Evolutionary conservation across 2,113 vertebrate species (phyloP), one percentile per base, ranked within the genome.

Genomic region (Chaenocephalus aceratus): DNA sequence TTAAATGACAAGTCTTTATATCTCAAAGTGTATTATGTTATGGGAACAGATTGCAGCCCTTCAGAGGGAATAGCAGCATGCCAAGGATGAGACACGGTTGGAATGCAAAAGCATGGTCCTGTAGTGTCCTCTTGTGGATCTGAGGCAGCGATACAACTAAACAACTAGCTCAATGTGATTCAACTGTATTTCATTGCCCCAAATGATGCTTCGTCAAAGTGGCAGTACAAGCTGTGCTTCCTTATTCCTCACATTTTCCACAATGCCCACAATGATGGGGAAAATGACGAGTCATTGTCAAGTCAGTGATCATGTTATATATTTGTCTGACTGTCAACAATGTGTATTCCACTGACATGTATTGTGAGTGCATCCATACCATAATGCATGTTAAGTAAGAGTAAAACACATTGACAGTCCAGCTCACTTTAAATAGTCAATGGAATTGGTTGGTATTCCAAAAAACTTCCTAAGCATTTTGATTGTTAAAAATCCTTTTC

Each of bases 61-160:
- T 12, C n/a, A 23, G 21, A 51, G 64, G 18, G 44, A 49, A 51
- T 0, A 61, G 26, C 49, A 58, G 13, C 15, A 45, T 16, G 53
- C 2, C 60, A 10, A 57, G 53, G 48, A 16, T 21, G 36, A 60
- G 60, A 62, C 23, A 26, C n/a, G n/a, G 60, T 26, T n/a, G 44
- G 14, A 30, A 69, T 41, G 21, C n/a, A 41, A 41, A 74, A 14
- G 12, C 64, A 56, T 15, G 52, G 61, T 57, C 54, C 75, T 69
- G 44, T 36, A 71, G 73, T 75, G 90, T n/a, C 87, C 88, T 89
- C 92, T 86, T 66, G 86, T 93, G 92, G 88, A 77, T 46, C 2
- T 21, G 23, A 64, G 30, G 51, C 18, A 68, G 71, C 21, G 83
- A 48, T 84, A 30, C 91, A 86, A 9, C 75, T 56, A 0, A 16